Base-by-base conservation (phyloP, 2,797 vertebrate genomes). In the Fundulus diaphanus region DNA sequence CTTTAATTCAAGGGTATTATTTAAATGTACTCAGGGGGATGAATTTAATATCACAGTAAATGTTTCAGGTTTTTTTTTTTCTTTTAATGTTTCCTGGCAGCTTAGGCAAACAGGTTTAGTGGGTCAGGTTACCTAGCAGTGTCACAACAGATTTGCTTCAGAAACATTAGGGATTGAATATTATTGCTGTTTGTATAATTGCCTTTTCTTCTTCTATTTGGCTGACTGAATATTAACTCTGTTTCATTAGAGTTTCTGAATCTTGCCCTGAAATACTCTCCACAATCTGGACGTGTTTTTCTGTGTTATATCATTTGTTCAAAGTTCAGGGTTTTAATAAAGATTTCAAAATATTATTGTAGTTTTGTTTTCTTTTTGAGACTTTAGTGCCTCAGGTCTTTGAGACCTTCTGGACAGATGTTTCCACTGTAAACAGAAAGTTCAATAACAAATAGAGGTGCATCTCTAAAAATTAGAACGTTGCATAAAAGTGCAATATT, bases 321-420 rank as follows among this genome's bases (percentile, higher is more conserved):
- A 29, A 68, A 7, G 70, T 80, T 72, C 44, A 71, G 52, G 65
- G 51, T 79, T 80, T 5, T 76, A 76, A 74, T 89, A 74, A 87
- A 82, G 54, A 44, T 70, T 73, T 40, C 0, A 46, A 75, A 76
- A 72, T 40, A 13, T 24, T 7, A 20, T 6, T 16, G 22, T 24
- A 31, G 11, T 11, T 22, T 42, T 24, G 7, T 63, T 49, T n/a
- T 51, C 49, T 27, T 63, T 49, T 48, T n/a, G 1, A 27, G 24
- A 11, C 40, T 20, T 13, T 37, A 9, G 2, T 49, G 44, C 48
- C 15, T 31, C 16, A 22, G 7, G n/a, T n/a, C n/a, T 49, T 0
- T 40, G 24, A n/a, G 24, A n/a, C 42, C 35, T 27, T 42, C 27
- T 54, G 27, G 35, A 24, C 12, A 65, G 61, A 40, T 15, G 35